Evolutionary conservation across 2,888 invertebrate genomes (phyloP).

Genomic region (Saturnia pavonia): DNA sequence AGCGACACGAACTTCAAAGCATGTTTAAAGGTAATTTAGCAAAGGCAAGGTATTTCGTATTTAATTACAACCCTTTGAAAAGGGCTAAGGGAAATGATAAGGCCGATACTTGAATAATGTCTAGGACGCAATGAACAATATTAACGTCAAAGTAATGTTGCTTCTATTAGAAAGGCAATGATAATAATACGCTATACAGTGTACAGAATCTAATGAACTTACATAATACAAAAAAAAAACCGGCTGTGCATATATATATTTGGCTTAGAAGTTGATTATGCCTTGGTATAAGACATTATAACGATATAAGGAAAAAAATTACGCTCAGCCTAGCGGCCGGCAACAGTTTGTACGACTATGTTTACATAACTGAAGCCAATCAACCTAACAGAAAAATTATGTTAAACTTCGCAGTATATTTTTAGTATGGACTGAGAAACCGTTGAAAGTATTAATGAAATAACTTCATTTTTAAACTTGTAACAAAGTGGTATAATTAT

Average conservation of each 20-base stretch:
- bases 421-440: not conserved
- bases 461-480: no score
- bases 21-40: constrained; percentile 11
- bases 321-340: no score
- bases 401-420: not conserved
- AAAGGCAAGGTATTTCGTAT: constrained; percentile 14
- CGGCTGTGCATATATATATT: not conserved
- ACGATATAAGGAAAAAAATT: no score
- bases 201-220: no score
- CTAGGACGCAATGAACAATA: constrained; percentile 36
- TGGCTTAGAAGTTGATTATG: not conserved
- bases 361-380: no score
- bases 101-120: constrained; percentile 43
- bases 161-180: not conserved
- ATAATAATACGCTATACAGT: constrained; percentile 1
- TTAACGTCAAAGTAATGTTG: constrained; percentile 28
- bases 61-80: constrained; percentile 25
- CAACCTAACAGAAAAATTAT: no score
- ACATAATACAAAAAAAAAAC: no score
- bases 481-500: not conserved
- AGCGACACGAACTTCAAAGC: constrained; percentile 1
- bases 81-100: constrained; percentile 30
- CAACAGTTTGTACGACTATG: no score
- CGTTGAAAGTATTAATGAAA: not conserved
- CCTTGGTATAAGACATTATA: no score